Evolutionary conservation across 2,113 vertebrate species (phyloP).

Genomic region (Azemiops feae): DNA sequence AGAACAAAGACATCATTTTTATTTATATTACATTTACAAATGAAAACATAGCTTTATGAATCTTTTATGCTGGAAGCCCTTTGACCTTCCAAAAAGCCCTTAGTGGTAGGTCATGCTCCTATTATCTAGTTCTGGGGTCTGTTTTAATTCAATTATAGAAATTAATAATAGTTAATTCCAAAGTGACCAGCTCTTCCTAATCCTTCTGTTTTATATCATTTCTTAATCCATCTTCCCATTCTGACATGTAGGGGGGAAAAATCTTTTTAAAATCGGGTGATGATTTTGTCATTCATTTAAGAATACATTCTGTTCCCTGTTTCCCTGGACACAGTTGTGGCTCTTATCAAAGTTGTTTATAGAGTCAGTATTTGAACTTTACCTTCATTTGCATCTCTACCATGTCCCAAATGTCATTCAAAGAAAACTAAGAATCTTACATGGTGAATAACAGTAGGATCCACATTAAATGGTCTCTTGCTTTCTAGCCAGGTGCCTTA

Average conservation of each 20-base stretch:
- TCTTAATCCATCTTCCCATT: constrained; percentile 55
- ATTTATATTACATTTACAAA: constrained; percentile 27
- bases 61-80: constrained; percentile 62
- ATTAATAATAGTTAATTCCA: constrained; percentile 71
- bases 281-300: constrained; percentile 37
- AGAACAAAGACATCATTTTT: constrained; percentile 2
- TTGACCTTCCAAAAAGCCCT: constrained; percentile 66
- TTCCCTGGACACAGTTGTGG: constrained; percentile 29
- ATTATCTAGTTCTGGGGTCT: constrained; percentile 72
- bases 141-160: constrained; percentile 77
- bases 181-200: constrained; percentile 57
- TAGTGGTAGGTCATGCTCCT: constrained; percentile 72
- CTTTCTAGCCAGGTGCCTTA: background rate
- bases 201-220: constrained; percentile 44
- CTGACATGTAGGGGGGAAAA: background rate
- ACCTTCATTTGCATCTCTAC: constrained; percentile 2
- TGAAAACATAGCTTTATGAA: constrained; percentile 54
- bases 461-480: background rate
- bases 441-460: constrained; percentile 13
- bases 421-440: constrained; percentile 27
- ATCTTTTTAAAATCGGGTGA: constrained; percentile 26
- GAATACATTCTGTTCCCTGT: constrained; percentile 11
- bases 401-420: constrained; percentile 41
- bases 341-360: background rate
- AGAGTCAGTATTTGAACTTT: constrained; percentile 26